Percentiles rank a stretch among this genome's conserved stretches.
These are phyloP conservation scores for Leucania comma DNA, from an alignment of 2,888 invertebrate species.

Conservation along the genomic window DNA sequence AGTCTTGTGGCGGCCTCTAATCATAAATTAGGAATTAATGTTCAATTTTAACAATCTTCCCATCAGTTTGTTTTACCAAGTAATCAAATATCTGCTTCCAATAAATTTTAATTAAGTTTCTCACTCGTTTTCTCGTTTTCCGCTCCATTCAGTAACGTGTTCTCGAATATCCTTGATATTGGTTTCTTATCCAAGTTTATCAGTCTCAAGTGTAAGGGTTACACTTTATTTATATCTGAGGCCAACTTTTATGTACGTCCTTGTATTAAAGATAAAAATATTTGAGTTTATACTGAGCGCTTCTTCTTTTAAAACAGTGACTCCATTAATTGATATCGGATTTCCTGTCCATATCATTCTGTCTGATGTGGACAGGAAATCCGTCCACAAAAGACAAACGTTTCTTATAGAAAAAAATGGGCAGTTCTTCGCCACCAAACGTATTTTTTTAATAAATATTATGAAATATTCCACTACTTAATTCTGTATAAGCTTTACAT, in stretches of 20 bases:
- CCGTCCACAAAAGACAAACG: no score
- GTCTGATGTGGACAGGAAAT: no score
- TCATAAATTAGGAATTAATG: slow-evolving; percentile 38
- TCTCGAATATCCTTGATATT: slow-evolving; percentile 23
- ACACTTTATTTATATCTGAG: slow-evolving; percentile 42
- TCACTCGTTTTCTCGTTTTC: slow-evolving; percentile 10
- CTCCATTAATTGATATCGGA: slow-evolving; percentile 20
- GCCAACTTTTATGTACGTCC: slow-evolving; percentile 22
- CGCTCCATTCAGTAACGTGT: not conserved
- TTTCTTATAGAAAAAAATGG: no score
- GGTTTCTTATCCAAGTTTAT: slow-evolving; percentile 45
- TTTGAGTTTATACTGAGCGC: slow-evolving; percentile 2
- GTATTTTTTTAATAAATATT: not conserved
- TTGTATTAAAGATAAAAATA: slow-evolving; percentile 46
- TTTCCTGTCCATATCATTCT: not conserved
- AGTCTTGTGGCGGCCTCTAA: slow-evolving; percentile 34
- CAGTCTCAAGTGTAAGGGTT: slow-evolving; percentile 40
- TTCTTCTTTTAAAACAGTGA: slow-evolving; percentile 14
- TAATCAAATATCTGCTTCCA: slow-evolving; percentile 14
- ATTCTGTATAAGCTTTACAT: no score
- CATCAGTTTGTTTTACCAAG: slow-evolving; percentile 15
- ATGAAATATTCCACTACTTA: no score
- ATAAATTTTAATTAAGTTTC: slow-evolving; percentile 23
- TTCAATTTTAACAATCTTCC: slow-evolving; percentile 16
- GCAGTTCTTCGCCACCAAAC: no score